Percentiles rank a stretch among this genome's conserved stretches.
Conservation (phyloP, 2,113 vertebrate genomes). For the Silurus glanis region DNA sequence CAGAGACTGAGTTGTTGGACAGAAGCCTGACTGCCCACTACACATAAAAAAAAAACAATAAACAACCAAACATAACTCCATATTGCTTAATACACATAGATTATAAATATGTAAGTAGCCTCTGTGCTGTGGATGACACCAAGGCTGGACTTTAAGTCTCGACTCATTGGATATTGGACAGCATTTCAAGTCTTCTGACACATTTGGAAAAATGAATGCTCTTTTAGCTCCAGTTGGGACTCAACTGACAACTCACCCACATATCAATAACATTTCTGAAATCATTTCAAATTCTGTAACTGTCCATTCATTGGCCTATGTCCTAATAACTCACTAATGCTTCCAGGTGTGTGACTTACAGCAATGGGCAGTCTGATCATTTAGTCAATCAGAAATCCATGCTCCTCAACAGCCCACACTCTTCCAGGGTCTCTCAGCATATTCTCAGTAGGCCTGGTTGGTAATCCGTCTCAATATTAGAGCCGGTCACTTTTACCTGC, state of each 20-base stretch:
- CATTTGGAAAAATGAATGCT: neutral
- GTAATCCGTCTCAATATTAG: neutral
- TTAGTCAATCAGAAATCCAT: neutral
- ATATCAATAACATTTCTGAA: neutral
- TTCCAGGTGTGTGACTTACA: neutral
- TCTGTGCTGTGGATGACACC: neutral
- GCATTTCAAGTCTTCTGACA: neutral
- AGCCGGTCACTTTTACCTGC: neutral
- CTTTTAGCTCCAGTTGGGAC: neutral
- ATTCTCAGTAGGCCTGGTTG: neutral
- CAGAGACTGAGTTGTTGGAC: neutral
- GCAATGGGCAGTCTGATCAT: neutral
- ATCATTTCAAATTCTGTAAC: neutral
- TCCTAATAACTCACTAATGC: neutral
- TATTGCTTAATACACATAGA: neutral
- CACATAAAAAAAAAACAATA: neutral
- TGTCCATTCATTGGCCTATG: neutral
- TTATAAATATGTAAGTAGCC: neutral
- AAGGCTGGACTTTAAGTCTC: neutral
- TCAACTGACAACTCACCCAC: neutral
- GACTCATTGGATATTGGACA: neutral
- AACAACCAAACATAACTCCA: neutral
- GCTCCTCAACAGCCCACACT: neutral
- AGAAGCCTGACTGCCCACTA: neutral
- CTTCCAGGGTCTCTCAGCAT: neutral